These are phyloP conservation scores for Enhydra lutris DNA, from an alignment of 2,113 vertebrate genomes.

Conservation along the genomic window DNA sequence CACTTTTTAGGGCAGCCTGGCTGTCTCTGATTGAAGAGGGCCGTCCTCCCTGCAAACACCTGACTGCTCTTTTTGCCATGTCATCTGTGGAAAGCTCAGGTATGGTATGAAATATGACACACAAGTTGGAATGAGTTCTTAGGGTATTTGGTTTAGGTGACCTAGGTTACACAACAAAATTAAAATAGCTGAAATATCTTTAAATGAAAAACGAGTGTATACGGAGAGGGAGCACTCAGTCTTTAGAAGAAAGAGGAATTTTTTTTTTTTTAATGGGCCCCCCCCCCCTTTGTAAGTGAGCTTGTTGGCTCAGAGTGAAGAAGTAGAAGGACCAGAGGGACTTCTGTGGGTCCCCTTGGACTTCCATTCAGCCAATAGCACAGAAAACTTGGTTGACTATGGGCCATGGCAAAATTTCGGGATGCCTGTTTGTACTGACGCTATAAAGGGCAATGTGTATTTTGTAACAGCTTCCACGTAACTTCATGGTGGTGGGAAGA, in stretches of 20 bases:
- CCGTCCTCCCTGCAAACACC: neutral
- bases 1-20: neutral
- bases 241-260: constrained; percentile 24
- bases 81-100: neutral
- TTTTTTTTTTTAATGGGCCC: neutral
- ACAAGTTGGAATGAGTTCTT: constrained; percentile 12
- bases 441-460: neutral
- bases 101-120: neutral
- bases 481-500: neutral
- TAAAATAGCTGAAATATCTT: constrained; percentile 36
- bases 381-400: neutral
- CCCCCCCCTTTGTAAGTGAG: neutral
- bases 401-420: neutral
- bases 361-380: neutral
- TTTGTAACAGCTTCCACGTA: neutral
- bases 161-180: constrained; percentile 34
- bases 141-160: constrained; percentile 14
- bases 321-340: neutral
- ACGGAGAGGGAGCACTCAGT: neutral
- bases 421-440: neutral
- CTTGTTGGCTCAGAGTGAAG: neutral
- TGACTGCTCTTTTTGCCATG: neutral
- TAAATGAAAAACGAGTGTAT: constrained; percentile 19
- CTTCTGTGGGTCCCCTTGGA: neutral
- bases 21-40: neutral